phyloP scores from a whole-genome alignment of 1,140 invertebrate species.

The Belonocnema kinseyi region DNA sequence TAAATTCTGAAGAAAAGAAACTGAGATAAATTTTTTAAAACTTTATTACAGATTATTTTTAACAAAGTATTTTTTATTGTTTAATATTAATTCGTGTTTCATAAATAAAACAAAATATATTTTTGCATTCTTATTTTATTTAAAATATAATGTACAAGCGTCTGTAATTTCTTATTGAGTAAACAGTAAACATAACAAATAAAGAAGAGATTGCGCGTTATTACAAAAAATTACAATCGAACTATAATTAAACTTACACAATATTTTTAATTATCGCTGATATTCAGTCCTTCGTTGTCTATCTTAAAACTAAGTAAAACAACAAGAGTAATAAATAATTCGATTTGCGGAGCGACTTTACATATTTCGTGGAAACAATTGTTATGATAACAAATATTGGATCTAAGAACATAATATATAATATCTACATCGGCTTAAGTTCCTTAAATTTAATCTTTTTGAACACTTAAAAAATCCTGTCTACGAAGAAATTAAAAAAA shows the following conservation, averaged over 20 bases:
- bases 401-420: background rate
- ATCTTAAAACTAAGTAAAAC: conserved; percentile 1
- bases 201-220: background rate
- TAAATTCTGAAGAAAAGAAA: too few species aligned
- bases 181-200: conserved; percentile 23
- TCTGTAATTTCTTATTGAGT: background rate
- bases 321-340: conserved; percentile 26
- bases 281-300: conserved; percentile 25
- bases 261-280: conserved; percentile 19
- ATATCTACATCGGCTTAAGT: background rate
- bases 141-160: conserved; percentile 19
- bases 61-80: too few species aligned
- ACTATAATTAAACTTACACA: background rate
- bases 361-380: background rate
- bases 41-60: too few species aligned
- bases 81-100: too few species aligned
- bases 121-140: background rate
- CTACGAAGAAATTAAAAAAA: too few species aligned
- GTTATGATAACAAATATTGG: background rate
- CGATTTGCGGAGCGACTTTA: background rate
- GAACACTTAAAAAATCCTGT: too few species aligned
- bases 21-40: too few species aligned
- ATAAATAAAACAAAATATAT: too few species aligned
- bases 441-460: too few species aligned
- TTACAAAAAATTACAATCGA: background rate